Base-by-base conservation (phyloP, 2,113 vertebrate species). In the Sitta europaea region DNA sequence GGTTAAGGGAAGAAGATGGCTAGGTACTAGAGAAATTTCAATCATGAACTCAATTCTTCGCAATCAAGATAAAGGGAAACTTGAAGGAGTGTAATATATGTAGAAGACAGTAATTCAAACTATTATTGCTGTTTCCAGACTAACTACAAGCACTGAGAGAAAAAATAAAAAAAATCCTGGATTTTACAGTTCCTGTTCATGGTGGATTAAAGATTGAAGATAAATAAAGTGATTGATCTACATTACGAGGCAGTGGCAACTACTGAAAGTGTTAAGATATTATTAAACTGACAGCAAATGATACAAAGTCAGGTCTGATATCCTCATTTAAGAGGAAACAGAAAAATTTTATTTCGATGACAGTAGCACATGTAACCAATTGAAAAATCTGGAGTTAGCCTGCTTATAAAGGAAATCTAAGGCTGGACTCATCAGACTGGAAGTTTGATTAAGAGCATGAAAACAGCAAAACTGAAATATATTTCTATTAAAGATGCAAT, bases 351-450 rank as follows among this genome's bases (percentile, higher is more conserved):
- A 78, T 67, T 94, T 74, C 61, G 84, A 4, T 11, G 7, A 48
- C 35, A 71, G 48, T 2, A 86, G 5, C 15, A 48, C 15, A 45
- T 9, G 35, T 5, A 84, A 85, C 5, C 0, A 0, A 55, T 0
- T 20, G 18, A 92, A 36, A 71, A 62, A 62, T n/a, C 43, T 57
- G 24, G 11, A n/a, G 54, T 59, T 51, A 82, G 31, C 2, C 55
- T 12, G 12, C 45, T 73, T 61, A 43, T 38, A 82, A 90, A 90
- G 18, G 18, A 82, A 75, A 58, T 2, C 2, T 29, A 59, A 63
- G 14, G n/a, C 50, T 43, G 14, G 21, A 47, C 11, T 80, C 19
- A 79, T 42, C 42, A 86, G 11, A 68, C 17, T 35, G 18, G 8
- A 50, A 73, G 25, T 55, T 85, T 68, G 59, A 65, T 40, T 31